These are phyloP conservation scores for Hippocampus barbouri DNA, from an alignment of 2,113 vertebrate genomes.

Conservation along the genomic window DNA sequence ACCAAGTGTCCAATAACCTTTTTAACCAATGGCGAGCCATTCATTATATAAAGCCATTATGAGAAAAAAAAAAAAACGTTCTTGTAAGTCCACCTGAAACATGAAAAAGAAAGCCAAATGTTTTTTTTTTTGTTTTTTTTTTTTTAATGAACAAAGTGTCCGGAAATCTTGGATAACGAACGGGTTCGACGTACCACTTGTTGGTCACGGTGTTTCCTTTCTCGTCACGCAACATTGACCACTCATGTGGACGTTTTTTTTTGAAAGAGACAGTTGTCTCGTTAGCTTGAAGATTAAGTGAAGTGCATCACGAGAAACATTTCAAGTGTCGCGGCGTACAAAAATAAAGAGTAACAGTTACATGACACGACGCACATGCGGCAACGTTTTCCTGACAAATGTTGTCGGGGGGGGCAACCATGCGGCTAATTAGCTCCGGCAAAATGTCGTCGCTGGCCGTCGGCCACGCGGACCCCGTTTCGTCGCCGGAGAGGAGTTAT, in stretches of 20 bases:
- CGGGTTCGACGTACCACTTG: neutral
- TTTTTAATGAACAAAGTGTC: too few relatives aligned
- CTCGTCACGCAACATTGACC: neutral
- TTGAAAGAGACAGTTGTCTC: neutral
- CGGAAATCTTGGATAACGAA: neutral
- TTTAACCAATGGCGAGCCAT: too few relatives aligned
- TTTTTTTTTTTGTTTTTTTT: too few relatives aligned
- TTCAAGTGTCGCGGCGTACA: neutral
- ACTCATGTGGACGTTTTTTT: neutral
- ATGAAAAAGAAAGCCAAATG: too few relatives aligned
- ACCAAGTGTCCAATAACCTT: neutral
- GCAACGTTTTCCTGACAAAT: conserved; percentile 6
- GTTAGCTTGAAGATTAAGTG: neutral
- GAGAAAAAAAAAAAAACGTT: too few relatives aligned
- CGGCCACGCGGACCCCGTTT: conserved; percentile 54
- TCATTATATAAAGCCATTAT: too few relatives aligned
- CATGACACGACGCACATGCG: neutral
- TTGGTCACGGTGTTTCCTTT: neutral
- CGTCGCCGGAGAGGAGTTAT: conserved; percentile 58
- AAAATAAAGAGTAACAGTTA: neutral
- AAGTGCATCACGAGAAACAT: neutral
- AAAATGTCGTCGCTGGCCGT: conserved; percentile 50
- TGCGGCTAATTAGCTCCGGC: conserved; percentile 23
- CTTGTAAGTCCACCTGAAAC: too few relatives aligned
- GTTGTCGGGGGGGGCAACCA: conserved; percentile 11